phyloP scores from a whole-genome alignment of 2,888 invertebrate species.

The Deilephila elpenor region DNA sequence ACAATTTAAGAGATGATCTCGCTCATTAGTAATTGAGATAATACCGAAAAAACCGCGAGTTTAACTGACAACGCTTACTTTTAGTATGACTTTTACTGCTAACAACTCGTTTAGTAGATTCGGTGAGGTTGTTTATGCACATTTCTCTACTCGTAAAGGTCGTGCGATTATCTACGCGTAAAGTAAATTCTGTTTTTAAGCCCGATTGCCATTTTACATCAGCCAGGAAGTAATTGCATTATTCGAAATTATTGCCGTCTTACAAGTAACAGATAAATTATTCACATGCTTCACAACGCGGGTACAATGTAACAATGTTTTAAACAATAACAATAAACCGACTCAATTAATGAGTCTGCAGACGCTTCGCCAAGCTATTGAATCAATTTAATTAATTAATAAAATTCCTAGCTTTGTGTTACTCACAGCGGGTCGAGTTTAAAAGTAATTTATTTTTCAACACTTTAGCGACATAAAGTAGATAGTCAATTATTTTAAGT shows the following conservation, averaged over 20 bases:
- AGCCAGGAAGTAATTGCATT: constrained; percentile 11
- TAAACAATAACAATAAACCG: constrained; percentile 24
- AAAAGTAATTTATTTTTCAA: not conserved
- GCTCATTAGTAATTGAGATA: too few relatives aligned
- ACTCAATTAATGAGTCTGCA: constrained; percentile 24
- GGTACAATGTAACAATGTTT: constrained; percentile 22
- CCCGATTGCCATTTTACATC: constrained; percentile 30
- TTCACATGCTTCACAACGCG: constrained; percentile 21
- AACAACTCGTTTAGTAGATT: not conserved
- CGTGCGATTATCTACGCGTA: not conserved
- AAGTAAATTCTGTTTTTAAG: not conserved
- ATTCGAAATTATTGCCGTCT: constrained; percentile 1
- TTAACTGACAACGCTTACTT: not conserved
- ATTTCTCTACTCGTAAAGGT: not conserved
- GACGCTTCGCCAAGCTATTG: constrained; percentile 19
- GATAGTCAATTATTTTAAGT: not conserved
- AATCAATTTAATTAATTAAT: constrained; percentile 25
- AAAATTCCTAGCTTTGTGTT: constrained; percentile 21
- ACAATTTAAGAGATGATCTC: too few relatives aligned
- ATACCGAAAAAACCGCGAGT: not conserved
- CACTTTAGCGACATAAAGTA: not conserved
- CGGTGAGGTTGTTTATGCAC: not conserved
- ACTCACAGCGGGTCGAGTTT: not conserved
- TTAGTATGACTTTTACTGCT: too few relatives aligned
- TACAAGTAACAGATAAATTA: constrained; percentile 15